phyloP scores from a whole-genome alignment of 2,797 vertebrate species.

The Hypotaenidia okinawae region DNA sequence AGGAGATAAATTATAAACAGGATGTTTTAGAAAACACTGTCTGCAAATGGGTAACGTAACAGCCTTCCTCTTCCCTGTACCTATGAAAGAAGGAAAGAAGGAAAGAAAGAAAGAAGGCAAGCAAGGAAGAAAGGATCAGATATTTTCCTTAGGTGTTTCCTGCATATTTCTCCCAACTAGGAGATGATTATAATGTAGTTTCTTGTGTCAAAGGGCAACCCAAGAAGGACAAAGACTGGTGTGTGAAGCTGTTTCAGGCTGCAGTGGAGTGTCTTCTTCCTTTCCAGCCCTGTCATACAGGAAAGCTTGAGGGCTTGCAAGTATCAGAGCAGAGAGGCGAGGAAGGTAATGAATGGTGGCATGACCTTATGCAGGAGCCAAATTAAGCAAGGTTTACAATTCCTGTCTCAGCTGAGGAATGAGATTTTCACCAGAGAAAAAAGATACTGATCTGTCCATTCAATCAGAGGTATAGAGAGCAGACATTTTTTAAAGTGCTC shows the following conservation, averaged over 20 bases:
- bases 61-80: neutral
- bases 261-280: neutral
- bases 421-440: neutral
- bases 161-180: neutral
- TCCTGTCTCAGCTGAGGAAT: neutral
- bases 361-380: neutral
- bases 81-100: neutral
- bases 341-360: neutral
- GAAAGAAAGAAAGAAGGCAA: neutral
- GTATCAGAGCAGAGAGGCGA: neutral
- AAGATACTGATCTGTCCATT: neutral
- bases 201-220: neutral
- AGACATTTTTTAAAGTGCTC: neutral
- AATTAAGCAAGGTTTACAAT: constrained; percentile 16
- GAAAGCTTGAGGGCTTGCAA: constrained; percentile 1
- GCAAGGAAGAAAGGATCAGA: too few species aligned
- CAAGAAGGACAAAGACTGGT: neutral
- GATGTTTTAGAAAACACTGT: neutral
- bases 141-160: neutral
- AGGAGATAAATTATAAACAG: neutral
- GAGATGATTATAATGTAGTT: neutral
- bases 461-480: neutral
- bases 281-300: neutral
- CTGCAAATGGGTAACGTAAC: neutral
- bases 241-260: neutral